These are phyloP conservation scores for Dicaeum eximium DNA, from an alignment of 2,113 vertebrate species.

Conservation along the genomic window DNA sequence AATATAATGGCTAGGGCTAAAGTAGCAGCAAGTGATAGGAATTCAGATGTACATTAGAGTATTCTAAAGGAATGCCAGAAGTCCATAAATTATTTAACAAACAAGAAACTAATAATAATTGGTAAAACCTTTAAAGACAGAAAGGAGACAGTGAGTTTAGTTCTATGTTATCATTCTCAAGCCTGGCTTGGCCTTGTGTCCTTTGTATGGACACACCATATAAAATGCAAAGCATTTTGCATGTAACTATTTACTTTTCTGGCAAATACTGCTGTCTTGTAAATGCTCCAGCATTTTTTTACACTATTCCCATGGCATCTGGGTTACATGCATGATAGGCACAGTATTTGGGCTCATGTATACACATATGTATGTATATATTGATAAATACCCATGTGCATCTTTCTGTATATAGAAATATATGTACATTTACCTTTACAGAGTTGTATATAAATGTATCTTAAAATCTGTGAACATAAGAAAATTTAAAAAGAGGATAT, in stretches of 20 bases:
- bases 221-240: background rate
- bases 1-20: background rate
- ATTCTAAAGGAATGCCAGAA: background rate
- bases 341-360: background rate
- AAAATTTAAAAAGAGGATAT: background rate
- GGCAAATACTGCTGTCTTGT: background rate
- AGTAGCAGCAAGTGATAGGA: background rate
- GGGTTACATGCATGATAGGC: background rate
- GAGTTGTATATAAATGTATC: background rate
- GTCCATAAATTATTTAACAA: background rate
- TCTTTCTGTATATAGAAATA: background rate
- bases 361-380: background rate
- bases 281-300: background rate
- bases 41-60: background rate
- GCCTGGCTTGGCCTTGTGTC: background rate
- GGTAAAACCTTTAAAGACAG: background rate
- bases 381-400: background rate
- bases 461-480: background rate
- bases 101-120: background rate
- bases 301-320: background rate
- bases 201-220: accelerated
- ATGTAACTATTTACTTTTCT: background rate
- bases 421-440: background rate
- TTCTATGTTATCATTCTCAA: background rate
- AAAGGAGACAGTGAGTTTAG: background rate